Base-by-base conservation (phyloP, 35 echinoderm and acorn worm genomes). In the Apostichopus californicus region DNA sequence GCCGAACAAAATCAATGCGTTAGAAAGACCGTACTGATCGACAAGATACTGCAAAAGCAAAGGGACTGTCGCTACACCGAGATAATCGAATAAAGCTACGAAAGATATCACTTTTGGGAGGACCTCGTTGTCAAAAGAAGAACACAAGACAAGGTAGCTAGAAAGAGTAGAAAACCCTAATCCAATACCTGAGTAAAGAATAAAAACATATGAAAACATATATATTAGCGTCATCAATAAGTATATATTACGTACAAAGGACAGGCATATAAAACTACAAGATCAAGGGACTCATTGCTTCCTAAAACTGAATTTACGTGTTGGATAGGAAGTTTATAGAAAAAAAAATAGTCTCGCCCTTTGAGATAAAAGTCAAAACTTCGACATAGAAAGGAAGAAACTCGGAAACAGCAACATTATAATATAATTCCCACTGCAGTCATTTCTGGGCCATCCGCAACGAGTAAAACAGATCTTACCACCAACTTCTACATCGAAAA, bases 11-110 rank as follows among this genome's bases (percentile, higher is more conserved):
- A 83, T 8, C 28, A 83, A 7, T 5, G 25, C 2, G 52, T 55
- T 55, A 5, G 46, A n/a, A 5, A 83, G 55, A 55, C 80, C 80
- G 11, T 83, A 83, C 7, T 83, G 8, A 7, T n/a, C 55, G 5
- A 83, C 13, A 83, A 83, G 17, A 18, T 83, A 83, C 80, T 83
- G 80, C n/a, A 83, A 20, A 1, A 83, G 10, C 18, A 53, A 53
- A 13, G 80, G 80, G 6, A 83, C 0, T 18, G 17, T 17, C 9
- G 80, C 80, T 6, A 83, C 80, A 17, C 80, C 80, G 6, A 83
- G 8, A n/a, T 53, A 83, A 54, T 81, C 79, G 28, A 26, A 81
- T 8, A 81, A 54, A 34, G 55, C 18, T 55, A 20, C 5, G 11
- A 83, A 14, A 12, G 80, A 34, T 5, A 83, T 56, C 18, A 83